Conservation (phyloP, 2,113 vertebrate genomes). For the Psammodynastes pulverulentus region DNA sequence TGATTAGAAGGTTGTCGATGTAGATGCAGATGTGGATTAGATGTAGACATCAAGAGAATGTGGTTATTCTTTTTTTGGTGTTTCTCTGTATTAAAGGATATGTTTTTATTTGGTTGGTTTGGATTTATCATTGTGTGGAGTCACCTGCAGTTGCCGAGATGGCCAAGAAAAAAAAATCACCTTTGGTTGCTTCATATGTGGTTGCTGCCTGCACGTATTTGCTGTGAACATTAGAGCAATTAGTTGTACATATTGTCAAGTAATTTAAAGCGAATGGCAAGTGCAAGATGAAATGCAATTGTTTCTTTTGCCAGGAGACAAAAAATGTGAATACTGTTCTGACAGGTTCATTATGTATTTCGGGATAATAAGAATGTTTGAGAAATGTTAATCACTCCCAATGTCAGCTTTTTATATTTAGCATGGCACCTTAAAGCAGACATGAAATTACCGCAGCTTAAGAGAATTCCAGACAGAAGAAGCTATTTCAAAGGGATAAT, state of each 20-base stretch:
- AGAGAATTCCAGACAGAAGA: background rate
- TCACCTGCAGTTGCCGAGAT: background rate
- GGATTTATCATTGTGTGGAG: background rate
- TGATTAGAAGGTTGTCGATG: background rate
- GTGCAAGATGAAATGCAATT: background rate
- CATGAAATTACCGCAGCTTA: background rate
- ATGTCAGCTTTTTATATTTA: background rate
- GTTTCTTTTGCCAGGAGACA: slow-evolving; percentile 18
- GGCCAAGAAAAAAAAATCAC: background rate
- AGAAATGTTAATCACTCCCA: background rate
- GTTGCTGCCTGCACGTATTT: background rate
- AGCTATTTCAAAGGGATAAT: background rate
- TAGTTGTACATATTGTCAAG: background rate
- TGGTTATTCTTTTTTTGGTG: background rate
- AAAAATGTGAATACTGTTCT: background rate
- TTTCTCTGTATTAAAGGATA: background rate
- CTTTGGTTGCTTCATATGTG: background rate
- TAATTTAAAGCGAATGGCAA: slow-evolving; percentile 2
- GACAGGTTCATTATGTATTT: background rate
- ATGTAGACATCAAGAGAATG: background rate
- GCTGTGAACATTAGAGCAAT: background rate
- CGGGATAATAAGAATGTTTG: background rate
- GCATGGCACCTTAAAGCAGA: slow-evolving; percentile 1
- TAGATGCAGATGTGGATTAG: background rate
- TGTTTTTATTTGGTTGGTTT: slow-evolving; percentile 15